These are phyloP conservation scores for Rotaria sp. DNA, from an alignment of 2,888 invertebrate species.

Conservation along the genomic window DNA sequence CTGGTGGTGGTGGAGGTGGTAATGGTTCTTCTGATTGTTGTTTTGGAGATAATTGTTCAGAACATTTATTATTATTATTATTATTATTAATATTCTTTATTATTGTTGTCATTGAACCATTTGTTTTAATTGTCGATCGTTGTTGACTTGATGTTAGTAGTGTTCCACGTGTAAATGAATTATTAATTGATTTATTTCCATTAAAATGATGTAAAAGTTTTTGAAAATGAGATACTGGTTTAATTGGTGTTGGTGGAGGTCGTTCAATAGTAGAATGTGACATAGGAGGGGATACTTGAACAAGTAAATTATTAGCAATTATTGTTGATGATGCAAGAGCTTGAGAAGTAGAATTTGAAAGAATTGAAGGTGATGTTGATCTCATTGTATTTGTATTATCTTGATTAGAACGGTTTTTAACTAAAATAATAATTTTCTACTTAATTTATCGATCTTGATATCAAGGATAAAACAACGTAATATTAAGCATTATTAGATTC, in stretches of 20 bases:
- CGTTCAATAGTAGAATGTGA: neutral
- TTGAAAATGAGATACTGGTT: neutral
- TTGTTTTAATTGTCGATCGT: constrained; percentile 19
- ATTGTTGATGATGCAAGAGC: neutral
- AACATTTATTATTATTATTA: neutral
- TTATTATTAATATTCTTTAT: neutral
- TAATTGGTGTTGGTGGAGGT: neutral
- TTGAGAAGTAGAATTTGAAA: neutral
- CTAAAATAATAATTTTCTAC: neutral
- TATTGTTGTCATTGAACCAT: neutral
- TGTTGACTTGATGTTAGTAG: constrained; percentile 13
- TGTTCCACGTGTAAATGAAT: neutral
- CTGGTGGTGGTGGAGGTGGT: neutral
- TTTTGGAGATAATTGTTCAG: neutral
- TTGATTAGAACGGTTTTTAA: neutral
- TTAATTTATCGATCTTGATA: neutral
- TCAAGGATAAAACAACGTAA: neutral
- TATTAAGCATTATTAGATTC: neutral
- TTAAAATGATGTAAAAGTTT: constrained; percentile 5
- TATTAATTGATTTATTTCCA: neutral
- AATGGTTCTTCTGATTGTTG: neutral
- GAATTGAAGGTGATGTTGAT: neutral
- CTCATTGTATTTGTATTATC: neutral
- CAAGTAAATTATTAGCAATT: neutral
- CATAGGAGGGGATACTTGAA: neutral